Base-by-base conservation (phyloP, 2,797 vertebrate genomes). In the Crocodylus rhombifer region DNA sequence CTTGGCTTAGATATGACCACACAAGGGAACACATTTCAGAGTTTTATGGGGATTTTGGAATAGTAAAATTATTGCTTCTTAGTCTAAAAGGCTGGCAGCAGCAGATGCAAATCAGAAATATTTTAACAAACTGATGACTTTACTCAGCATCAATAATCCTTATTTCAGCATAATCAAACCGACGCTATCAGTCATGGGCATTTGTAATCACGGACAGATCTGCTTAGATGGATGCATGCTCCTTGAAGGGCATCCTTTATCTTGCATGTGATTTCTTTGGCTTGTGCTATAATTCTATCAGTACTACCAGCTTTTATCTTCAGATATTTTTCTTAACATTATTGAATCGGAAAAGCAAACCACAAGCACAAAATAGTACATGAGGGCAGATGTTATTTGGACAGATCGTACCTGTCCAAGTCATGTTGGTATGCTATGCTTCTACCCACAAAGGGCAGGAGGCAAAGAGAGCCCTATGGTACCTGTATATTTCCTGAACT, bases 151-250 rank as follows among this genome's bases (percentile, higher is more conserved):
- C 28, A 21, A 63, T 67, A 82, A 7, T 60, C 80, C 88, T 21
- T 73, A 30, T 17, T 82, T 42, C 75, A 86, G 84, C 92, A 75
- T 58, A 85, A 94, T 88, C 60, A 81, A 83, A 92, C 73, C 30
- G 4, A 26, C n/a, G 10, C 5, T 57, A 75, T 91, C 91, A 90
- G 62, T 86, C 84, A 91, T 55, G 28, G 82, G 55, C 82, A 88
- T 82, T 87, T 95, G 84, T 84, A 94, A 91, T 90, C 93, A 84
- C 75, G 20, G 57, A 51, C 0, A 0, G 79, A 94, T 92, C 93
- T 95, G 93, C 96, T 94, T 86, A 92, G 61, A 51, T 64, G 60
- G n/a, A 65, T 77, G 36, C 77, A 80, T 80, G 42, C 42, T 10
- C 42, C 79, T 65, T 86, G 89, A 87, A 91, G 90, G 81, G 26